Percentiles rank a stretch among this genome's conserved stretches.
Conservation (phyloP, 2,797 vertebrate genomes). For the Heteromormyrus szaboi region DNA sequence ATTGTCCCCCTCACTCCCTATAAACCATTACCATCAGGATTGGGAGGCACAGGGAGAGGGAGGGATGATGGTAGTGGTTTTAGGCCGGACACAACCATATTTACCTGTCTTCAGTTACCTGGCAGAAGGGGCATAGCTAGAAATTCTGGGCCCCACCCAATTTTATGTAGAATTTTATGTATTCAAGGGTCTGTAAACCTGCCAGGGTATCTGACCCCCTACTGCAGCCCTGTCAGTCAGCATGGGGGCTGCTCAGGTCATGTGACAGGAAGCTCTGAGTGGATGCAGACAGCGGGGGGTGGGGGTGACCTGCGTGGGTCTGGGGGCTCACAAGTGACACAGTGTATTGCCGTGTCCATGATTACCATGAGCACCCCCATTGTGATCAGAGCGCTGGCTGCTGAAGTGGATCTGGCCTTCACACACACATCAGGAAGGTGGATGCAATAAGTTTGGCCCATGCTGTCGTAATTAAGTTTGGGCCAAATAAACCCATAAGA, state of each 20-base stretch:
- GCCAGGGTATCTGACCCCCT: background rate
- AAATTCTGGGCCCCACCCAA: background rate
- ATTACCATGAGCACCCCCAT: background rate
- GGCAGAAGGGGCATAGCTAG: background rate
- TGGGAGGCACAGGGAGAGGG: background rate
- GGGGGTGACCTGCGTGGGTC: background rate
- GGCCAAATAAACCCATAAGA: background rate
- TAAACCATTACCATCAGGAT: background rate
- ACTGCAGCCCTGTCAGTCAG: background rate
- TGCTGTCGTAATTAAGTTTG: background rate
- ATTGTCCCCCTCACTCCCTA: background rate
- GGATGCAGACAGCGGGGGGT: background rate
- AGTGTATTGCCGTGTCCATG: background rate
- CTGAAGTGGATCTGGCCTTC: background rate
- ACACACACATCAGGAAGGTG: background rate
- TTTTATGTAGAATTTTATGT: background rate
- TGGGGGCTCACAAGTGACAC: background rate
- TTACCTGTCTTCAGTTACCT: background rate
- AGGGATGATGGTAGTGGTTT: background rate
- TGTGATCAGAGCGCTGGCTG: background rate
- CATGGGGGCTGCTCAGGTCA: background rate
- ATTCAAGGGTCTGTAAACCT: background rate
- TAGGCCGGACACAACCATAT: background rate
- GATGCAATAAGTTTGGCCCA: background rate
- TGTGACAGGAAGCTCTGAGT: background rate